Percentiles rank a stretch among this genome's conserved stretches.
These are phyloP conservation scores for Acanthis flammea DNA, from an alignment of 2,797 vertebrate species.

Conservation along the genomic window DNA sequence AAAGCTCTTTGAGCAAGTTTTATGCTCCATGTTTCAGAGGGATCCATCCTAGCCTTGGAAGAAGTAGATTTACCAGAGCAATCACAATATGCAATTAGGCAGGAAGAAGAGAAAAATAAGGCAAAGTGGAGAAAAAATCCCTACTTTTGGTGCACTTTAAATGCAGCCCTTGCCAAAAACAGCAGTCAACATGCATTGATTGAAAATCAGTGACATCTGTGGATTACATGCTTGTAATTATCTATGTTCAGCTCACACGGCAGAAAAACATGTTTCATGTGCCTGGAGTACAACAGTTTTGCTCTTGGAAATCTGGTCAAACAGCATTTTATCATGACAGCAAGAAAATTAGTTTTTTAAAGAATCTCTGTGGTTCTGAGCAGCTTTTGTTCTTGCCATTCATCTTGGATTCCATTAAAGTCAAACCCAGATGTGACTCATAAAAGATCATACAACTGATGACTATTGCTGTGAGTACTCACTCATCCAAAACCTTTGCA, in stretches of 20 bases:
- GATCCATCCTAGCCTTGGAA: neutral
- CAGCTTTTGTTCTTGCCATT: neutral
- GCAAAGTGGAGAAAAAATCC: neutral
- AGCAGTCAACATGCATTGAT: neutral
- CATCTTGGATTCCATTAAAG: neutral
- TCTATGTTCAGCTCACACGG: neutral
- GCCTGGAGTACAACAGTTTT: neutral
- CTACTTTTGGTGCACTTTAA: neutral
- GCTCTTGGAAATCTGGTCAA: neutral
- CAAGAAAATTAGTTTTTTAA: neutral
- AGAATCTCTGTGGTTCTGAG: neutral
- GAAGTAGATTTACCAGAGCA: neutral
- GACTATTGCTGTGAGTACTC: constrained; percentile 41
- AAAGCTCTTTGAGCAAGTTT: neutral
- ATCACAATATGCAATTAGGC: neutral
- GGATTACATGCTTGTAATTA: neutral
- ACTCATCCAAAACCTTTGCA: constrained; percentile 87
- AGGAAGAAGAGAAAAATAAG: neutral
- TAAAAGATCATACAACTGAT: neutral
- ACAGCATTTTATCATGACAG: neutral
- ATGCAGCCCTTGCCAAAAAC: neutral
- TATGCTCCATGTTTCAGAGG: neutral
- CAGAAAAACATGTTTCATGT: neutral
- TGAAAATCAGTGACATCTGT: neutral
- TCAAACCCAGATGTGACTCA: neutral